Percentiles rank a stretch among this genome's conserved stretches.
These are phyloP conservation scores for Cyclophora punctaria DNA, from an alignment of 2,888 invertebrate species.

Conservation along the genomic window DNA sequence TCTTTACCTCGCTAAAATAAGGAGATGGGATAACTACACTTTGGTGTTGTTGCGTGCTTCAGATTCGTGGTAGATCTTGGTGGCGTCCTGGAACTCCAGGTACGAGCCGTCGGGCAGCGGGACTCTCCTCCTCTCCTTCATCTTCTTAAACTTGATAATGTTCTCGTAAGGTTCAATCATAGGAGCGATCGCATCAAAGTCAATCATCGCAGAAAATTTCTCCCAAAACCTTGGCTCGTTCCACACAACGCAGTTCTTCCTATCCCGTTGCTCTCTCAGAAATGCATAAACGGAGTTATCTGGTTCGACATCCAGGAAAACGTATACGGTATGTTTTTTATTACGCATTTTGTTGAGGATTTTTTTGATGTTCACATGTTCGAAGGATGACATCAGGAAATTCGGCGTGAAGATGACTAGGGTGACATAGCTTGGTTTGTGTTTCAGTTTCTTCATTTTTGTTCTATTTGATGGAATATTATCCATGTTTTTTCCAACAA, in stretches of 20 bases:
- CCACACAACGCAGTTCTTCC: constrained; percentile 47
- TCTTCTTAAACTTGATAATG: constrained; percentile 1
- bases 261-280: constrained; percentile 57
- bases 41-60: constrained; percentile 29
- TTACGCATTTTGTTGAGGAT: constrained; percentile 59
- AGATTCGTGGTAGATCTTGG: not conserved
- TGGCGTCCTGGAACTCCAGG: not conserved
- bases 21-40: constrained; percentile 54
- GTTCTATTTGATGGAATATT: constrained; percentile 26
- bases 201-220: constrained; percentile 37
- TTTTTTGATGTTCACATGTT: constrained; percentile 60
- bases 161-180: constrained; percentile 11
- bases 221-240: constrained; percentile 57
- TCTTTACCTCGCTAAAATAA: constrained; percentile 68
- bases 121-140: not conserved
- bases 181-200: constrained; percentile 8
- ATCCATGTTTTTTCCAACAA: constrained; percentile 30
- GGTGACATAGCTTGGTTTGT: constrained; percentile 20
- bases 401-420: constrained; percentile 59
- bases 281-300: constrained; percentile 65
- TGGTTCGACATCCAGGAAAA: constrained; percentile 56
- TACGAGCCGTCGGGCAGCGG: not conserved
- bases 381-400: constrained; percentile 55
- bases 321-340: constrained; percentile 49
- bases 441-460: constrained; percentile 24